Evolutionary conservation across 2,888 invertebrate species (phyloP).

Genomic region (Xestoiulus laeticollis): DNA sequence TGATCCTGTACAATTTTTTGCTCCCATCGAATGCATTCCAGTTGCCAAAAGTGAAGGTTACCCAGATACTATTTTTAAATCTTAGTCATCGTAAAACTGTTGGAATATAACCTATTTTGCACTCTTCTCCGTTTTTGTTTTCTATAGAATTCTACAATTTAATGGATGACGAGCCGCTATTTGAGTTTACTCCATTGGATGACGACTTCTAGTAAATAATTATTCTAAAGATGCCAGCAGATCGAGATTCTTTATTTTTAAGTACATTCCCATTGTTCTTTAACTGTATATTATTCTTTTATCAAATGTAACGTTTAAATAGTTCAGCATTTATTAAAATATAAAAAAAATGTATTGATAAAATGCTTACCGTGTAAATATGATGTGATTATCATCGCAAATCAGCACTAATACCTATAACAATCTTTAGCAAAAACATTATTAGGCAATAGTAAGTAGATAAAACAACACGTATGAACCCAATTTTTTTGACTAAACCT

Average conservation of each 20-base stretch:
- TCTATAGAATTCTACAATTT: neutral
- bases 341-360: too few species aligned
- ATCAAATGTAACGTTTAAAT: neutral
- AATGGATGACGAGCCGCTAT: conserved; percentile 1
- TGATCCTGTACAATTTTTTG: neutral
- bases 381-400: too few species aligned
- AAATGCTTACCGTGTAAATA: too few species aligned
- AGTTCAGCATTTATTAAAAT: too few species aligned
- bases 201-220: neutral
- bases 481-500: neutral
- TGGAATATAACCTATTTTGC: neutral
- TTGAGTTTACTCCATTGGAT: neutral
- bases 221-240: neutral
- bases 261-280: neutral
- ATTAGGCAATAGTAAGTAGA: too few species aligned
- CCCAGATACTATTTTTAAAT: neutral
- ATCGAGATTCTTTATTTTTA: neutral
- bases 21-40: neutral
- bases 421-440: too few species aligned
- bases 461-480: too few species aligned
- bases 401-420: too few species aligned
- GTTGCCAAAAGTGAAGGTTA: neutral
- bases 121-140: neutral
- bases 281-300: neutral
- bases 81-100: neutral